Percentiles rank a stretch among this genome's conserved stretches.
These are phyloP conservation scores for Exocentrus adspersus DNA, from an alignment of 2,888 invertebrate species.

Conservation along the genomic window DNA sequence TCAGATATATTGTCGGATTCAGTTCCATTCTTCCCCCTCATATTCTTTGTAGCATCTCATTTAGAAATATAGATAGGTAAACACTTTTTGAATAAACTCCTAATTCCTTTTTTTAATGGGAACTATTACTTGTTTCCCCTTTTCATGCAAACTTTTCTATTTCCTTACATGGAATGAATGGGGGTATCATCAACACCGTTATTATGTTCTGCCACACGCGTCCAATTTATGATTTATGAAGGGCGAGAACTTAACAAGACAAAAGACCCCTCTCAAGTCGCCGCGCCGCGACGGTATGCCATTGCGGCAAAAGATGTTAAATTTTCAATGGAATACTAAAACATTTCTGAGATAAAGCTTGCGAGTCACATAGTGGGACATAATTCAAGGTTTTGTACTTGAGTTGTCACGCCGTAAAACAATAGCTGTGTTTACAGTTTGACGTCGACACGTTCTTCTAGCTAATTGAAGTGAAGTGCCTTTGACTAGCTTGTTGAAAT, in stretches of 20 bases:
- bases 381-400: slow-evolving; percentile 23
- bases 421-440: slow-evolving; percentile 50
- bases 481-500: slow-evolving; percentile 43
- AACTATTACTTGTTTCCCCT: not conserved
- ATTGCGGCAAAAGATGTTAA: slow-evolving; percentile 14
- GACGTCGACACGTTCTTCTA: slow-evolving; percentile 47
- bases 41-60: too few relatives aligned
- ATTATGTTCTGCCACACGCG: slow-evolving; percentile 8
- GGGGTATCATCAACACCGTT: slow-evolving; percentile 9
- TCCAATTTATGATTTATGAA: slow-evolving; percentile 18
- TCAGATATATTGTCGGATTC: too few relatives aligned
- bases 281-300: not conserved
- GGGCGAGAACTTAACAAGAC: slow-evolving; percentile 15
- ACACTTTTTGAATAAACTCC: too few relatives aligned
- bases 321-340: slow-evolving; percentile 17
- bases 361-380: slow-evolving; percentile 15
- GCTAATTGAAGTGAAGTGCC: slow-evolving; percentile 49
- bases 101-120: not conserved
- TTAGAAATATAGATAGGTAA: too few relatives aligned
- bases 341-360: slow-evolving; percentile 18
- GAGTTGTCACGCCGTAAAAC: slow-evolving; percentile 46
- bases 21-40: too few relatives aligned
- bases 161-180: not conserved
- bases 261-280: slow-evolving; percentile 9
- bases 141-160: not conserved